A percentile compares a stretch with the other conserved stretches of the same genome.
These are phyloP conservation scores for Anthopleura sola DNA, from an alignment of 64 coral and sea anemone genomes.

Conservation along the genomic window DNA sequence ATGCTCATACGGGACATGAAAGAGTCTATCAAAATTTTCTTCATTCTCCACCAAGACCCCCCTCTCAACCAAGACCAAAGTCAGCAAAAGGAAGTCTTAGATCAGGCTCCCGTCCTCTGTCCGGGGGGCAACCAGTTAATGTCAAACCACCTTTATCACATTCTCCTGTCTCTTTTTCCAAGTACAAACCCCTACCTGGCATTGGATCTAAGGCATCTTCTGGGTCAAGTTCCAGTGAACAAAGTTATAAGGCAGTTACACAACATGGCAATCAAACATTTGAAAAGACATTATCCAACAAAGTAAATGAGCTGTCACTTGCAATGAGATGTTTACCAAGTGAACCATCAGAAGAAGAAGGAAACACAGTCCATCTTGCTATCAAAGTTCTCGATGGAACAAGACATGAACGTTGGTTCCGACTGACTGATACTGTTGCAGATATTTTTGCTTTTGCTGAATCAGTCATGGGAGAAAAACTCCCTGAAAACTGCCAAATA, in stretches of 20 bases:
- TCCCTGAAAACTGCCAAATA: constrained; percentile 56
- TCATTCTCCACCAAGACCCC: constrained; percentile 54
- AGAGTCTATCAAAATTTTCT: not conserved
- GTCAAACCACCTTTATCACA: not conserved
- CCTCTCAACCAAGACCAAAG: constrained; percentile 52
- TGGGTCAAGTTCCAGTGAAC: not conserved
- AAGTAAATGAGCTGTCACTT: not conserved
- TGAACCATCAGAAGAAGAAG: constrained; percentile 60
- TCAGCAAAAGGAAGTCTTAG: constrained; percentile 57
- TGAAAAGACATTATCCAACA: not conserved
- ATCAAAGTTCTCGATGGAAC: constrained; percentile 77
- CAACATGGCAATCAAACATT: not conserved
- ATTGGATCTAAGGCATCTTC: constrained; percentile 38
- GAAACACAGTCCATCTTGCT: constrained; percentile 66
- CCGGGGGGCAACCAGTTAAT: not conserved
- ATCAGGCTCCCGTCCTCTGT: constrained; percentile 1
- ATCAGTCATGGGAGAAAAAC: constrained; percentile 31
- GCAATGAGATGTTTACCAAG: constrained; percentile 17
- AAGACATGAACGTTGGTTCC: constrained; percentile 91
- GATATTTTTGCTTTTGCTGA: constrained; percentile 72
- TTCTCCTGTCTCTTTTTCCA: constrained; percentile 68
- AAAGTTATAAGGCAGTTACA: not conserved
- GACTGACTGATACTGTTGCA: constrained; percentile 40
- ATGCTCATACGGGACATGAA: not conserved
- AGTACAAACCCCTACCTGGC: constrained; percentile 63